These are phyloP conservation scores for Taenaris catops DNA, from an alignment of 2,888 invertebrate genomes.

Conservation along the genomic window DNA sequence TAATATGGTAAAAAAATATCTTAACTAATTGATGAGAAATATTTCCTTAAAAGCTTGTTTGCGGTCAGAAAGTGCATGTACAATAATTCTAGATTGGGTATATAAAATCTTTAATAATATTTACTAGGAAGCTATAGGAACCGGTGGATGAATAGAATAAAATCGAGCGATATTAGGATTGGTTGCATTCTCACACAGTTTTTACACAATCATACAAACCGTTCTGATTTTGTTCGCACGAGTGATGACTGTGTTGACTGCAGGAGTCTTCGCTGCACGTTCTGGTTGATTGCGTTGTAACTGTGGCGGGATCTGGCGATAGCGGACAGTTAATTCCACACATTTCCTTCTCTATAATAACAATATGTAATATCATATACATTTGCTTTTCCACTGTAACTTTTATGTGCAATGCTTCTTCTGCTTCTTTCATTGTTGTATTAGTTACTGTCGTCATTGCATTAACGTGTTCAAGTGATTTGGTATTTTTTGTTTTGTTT, in stretches of 20 bases:
- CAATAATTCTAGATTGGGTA: too few species aligned
- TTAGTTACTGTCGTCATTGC: too few species aligned
- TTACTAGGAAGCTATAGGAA: constrained; percentile 2
- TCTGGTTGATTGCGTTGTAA: constrained; percentile 38
- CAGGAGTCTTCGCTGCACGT: constrained; percentile 55
- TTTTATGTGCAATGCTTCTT: too few species aligned
- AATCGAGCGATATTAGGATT: constrained; percentile 1
- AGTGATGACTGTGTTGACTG: constrained; percentile 57
- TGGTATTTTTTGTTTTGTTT: not conserved
- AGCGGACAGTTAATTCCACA: constrained; percentile 29
- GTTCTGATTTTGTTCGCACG: constrained; percentile 51
- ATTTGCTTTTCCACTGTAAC: too few species aligned
- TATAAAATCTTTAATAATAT: too few species aligned
- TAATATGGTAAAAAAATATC: too few species aligned
- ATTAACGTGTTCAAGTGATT: not conserved
- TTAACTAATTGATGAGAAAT: too few species aligned
- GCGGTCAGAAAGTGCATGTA: too few species aligned
- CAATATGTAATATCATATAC: too few species aligned
- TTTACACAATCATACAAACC: constrained; percentile 47
- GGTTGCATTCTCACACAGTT: constrained; percentile 9
- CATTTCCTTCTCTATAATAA: too few species aligned
- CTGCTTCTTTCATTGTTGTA: too few species aligned
- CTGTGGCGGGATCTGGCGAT: constrained; percentile 52
- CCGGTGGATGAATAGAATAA: constrained; percentile 4
- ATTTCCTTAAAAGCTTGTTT: too few species aligned